Base-by-base conservation (phyloP, 23 tunicate species). In the Halocynthia roretzi region DNA sequence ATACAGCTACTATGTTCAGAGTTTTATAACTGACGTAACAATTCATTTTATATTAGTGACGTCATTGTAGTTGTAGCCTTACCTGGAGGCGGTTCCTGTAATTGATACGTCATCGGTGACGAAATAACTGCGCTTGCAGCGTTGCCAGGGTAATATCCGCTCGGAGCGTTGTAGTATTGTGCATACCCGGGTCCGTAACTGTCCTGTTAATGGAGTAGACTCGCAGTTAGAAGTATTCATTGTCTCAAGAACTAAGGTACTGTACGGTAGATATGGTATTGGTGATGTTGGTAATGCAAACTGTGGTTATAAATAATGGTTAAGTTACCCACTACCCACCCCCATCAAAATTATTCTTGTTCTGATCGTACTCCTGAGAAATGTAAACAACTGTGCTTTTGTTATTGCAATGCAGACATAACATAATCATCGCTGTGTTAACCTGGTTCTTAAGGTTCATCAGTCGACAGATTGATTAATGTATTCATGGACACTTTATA, bases 81-180 rank as follows among this genome's bases (percentile, higher is more conserved):
- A 91, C 90, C 97, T 80, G 93, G 94, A 9, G 98, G 98, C 8
- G 98, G 98, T 70, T 93, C 98, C 55, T 93, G 98, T n/a, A 93
- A 72, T 67, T 93, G 98, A 54, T 93, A 93, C 72, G 98, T 93
- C 53, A 93, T 81, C 15, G 96, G 96, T 58, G 96, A 89, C 56
- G 96, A 54, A 6, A 89, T 84, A 19, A 89, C 96, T 53, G 92
- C 71, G 31, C 86, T 77, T 20, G 83, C 86, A 67, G 63, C 61
- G 74, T 89, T 80, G 70, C 62, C 75, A 6, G 80, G 69, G 51
- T 80, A 84, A 80, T 89, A 89, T 61, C 96, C 85, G 51, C 89
- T 71, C 55, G 75, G 96, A 11, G 93, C 73, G 53, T 77, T 65
- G 73, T 88, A 88, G 72, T 89, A 89, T 22, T 72, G 84, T 23